A percentile compares a stretch with the other conserved stretches of the same genome.
These are phyloP conservation scores for Coilia nasus DNA, from an alignment of 2,797 vertebrate genomes.

Conservation along the genomic window DNA sequence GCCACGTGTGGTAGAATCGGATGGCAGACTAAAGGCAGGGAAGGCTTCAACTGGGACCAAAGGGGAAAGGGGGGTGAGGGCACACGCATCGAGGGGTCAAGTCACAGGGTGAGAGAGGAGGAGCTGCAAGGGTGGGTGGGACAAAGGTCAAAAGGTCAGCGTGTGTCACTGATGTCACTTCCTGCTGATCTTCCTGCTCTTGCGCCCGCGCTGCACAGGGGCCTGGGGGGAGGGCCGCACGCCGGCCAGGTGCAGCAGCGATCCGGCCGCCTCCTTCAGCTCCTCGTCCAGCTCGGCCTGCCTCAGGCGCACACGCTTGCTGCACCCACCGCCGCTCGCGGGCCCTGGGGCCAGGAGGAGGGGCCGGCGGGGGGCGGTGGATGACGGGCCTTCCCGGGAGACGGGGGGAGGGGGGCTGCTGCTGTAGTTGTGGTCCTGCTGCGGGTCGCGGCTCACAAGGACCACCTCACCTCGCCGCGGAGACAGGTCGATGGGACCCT, in stretches of 20 bases:
- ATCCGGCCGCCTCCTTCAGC: constrained; percentile 96
- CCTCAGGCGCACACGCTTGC: neutral
- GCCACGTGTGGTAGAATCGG: constrained; percentile 79
- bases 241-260: constrained; percentile 95
- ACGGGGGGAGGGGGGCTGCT: constrained; percentile 84
- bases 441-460: constrained; percentile 87
- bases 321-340: neutral
- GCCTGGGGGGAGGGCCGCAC: constrained; percentile 88
- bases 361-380: constrained; percentile 72
- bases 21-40: constrained; percentile 60
- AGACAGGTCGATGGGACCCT: constrained; percentile 82
- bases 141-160: constrained; percentile 68
- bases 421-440: constrained; percentile 98
- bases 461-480: constrained; percentile 69
- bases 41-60: constrained; percentile 44
- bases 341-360: constrained; percentile 73
- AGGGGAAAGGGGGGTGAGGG: constrained; percentile 47
- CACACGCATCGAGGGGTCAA: constrained; percentile 33
- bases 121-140: constrained; percentile 68
- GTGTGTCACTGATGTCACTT: constrained; percentile 73
- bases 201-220: constrained; percentile 89
- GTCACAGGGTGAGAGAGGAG: constrained; percentile 61
- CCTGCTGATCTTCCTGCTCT: constrained; percentile 91
- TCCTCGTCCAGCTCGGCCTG: constrained; percentile 90
- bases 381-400: constrained; percentile 73